Evolutionary conservation across 2,113 vertebrate genomes (phyloP), one percentile per base, ranked within the genome.

Genomic region (Gnathonemus longibarbis): DNA sequence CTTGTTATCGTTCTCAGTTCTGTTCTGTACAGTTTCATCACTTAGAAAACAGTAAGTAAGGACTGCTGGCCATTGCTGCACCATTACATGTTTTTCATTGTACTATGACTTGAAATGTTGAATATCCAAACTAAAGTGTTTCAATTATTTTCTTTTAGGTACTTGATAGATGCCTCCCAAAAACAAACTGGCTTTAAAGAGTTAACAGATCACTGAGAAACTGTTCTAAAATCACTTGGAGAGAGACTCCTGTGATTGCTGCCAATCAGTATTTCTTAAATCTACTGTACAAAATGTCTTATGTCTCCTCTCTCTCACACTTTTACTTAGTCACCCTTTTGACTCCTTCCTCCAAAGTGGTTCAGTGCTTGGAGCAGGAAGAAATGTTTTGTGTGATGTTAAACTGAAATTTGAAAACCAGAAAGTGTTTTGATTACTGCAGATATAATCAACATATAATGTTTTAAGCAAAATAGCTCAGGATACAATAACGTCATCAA

Each of bases 21-120:
- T 24, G 97, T 97, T 90, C 89, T 99, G 84, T 97, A 96, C 93
- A 97, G 98, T 96, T 97, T 98, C 95, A 94, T 99, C 62, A 96
- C 97, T 93, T 99, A 96, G 96, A 91, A 66, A 39, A 10, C 42
- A 24, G 35, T 21, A 66, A 48, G 90, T 89, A 83, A 83, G 46
- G 48, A 45, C 13, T 31, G 46, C 50, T 46, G n/a, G 39, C 5
- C 39, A 39, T 66, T 42, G 3, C 1, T 13, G 13, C 42, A 24
- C 5, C 21, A 27, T 27, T n/a, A 2, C 11, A 0, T 62, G 56
- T 35, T 49, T 74, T 70, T 49, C 10, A 45, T 49, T 31, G 62
- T 15, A 42, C n/a, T 80, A 21, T 83, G 21, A 9, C 19, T 56
- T 13, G 10, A 39, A 53, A 35, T 86, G 46, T 24, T 31, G 53